phyloP scores from a whole-genome alignment of 37 sponge, comb jelly and placozoan genomes.

The Amphimedon queenslandica region DNA sequence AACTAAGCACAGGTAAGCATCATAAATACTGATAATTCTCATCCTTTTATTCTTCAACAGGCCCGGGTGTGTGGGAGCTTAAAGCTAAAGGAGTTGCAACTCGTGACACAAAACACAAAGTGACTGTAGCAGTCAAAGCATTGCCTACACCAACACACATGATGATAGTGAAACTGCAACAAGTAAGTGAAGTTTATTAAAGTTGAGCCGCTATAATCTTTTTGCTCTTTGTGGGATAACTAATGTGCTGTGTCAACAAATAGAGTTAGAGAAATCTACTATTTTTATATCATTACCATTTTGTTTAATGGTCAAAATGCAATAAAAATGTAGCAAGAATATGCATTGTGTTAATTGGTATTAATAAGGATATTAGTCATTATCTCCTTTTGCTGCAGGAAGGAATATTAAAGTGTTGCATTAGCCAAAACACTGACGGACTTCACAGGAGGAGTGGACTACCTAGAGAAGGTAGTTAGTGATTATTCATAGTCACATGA shows the following conservation, averaged over 20 bases:
- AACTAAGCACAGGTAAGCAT: constrained; percentile 50
- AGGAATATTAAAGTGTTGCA: constrained; percentile 44
- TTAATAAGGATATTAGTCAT: not conserved
- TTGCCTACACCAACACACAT: constrained; percentile 80
- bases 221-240: no score
- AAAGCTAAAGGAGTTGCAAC: constrained; percentile 26
- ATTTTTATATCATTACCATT: no score
- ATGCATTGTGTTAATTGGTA: not conserved
- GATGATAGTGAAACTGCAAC: constrained; percentile 57
- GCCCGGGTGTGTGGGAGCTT: constrained; percentile 75
- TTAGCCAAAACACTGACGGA: constrained; percentile 78
- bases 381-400: constrained; percentile 6
- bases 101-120: constrained; percentile 3
- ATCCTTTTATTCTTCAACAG: not conserved
- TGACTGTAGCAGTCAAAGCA: constrained; percentile 28
- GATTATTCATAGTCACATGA: no score
- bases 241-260: no score
- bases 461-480: constrained; percentile 43
- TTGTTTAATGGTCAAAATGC: no score
- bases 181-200: constrained; percentile 16
- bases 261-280: no score
- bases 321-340: no score
- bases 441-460: constrained; percentile 76
- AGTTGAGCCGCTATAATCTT: no score
- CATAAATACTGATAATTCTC: not conserved